These are phyloP conservation scores for Metalampra italica DNA, from an alignment of 2,888 invertebrate genomes.

Conservation along the genomic window DNA sequence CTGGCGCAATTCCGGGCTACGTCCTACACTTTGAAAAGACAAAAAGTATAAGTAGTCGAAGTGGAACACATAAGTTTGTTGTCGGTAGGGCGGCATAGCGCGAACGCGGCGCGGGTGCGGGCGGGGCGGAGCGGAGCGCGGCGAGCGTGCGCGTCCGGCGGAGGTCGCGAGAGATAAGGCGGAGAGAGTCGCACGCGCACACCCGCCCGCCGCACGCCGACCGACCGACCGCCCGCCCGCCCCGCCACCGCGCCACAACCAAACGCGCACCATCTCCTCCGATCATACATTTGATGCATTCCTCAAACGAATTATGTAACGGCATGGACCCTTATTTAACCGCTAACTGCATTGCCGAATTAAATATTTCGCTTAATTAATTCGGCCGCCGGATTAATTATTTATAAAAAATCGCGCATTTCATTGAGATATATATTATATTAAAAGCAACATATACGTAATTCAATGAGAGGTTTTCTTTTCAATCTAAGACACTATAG, in stretches of 20 bases:
- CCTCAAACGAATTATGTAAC: constrained; percentile 64
- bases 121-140: constrained; percentile 55
- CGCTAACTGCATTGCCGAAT: constrained; percentile 13
- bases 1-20: constrained; percentile 56
- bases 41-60: constrained; percentile 40
- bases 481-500: too few relatives aligned
- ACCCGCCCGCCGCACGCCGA: constrained; percentile 34
- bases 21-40: constrained; percentile 53
- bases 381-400: too few relatives aligned
- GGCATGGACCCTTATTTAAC: constrained; percentile 55
- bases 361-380: too few relatives aligned
- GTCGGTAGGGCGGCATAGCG: constrained; percentile 63
- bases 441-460: too few relatives aligned
- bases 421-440: too few relatives aligned
- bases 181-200: constrained; percentile 74
- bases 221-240: constrained; percentile 50
- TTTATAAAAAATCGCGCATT: too few relatives aligned
- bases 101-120: constrained; percentile 48
- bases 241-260: constrained; percentile 42
- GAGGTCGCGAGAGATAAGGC: constrained; percentile 78
- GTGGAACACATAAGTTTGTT: constrained; percentile 54
- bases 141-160: constrained; percentile 71
- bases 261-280: constrained; percentile 54
- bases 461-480: too few relatives aligned
- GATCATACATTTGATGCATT: constrained; percentile 66